Evolutionary conservation across 1,140 invertebrate genomes (phyloP), one percentile per base, ranked within the genome.

Genomic region (Drosophila guanche): DNA sequence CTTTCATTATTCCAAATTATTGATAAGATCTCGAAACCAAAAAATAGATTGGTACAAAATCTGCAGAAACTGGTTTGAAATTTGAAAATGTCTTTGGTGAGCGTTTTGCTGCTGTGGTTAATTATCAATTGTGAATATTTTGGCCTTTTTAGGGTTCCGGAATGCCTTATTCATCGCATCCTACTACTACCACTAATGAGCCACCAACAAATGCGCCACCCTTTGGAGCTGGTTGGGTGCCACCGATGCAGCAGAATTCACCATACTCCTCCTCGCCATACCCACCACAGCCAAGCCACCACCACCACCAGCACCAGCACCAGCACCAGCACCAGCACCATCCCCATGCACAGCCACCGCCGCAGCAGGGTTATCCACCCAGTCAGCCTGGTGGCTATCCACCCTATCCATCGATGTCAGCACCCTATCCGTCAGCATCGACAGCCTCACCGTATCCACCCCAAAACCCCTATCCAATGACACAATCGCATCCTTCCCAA

Each of bases 181-280:
- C 79, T 45, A 27, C 79, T 41, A 42, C 72, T 53, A 54, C 81
- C 47, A 60, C 68, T 70, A 76, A 61, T 40, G 70, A 79, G 62
- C 71, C 72, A 61, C 61, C 69, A 45, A 76, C 63, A 40, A 37
- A 37, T 37, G 33, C 33, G 33, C 71, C 78, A 48, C 83, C 86
- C 59, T 91, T 91, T 70, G 90, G 90, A 65, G 88, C 90, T 76
- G 90, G 90, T 75, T 91, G 86, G 86, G 56, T 69, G 59, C 60
- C 81, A 53, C 80, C 90, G 56, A 65, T 88, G 66, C 84, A 77
- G 57, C 85, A 90, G 41, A 74, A 48, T 14, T 37, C 68, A 43
- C 69, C 61, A 37, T 37, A 37, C 33, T 12, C 33, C 33, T 37
- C 33, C 63, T 47, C 66, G 8, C 66, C 66, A 72, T 84, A 76